A percentile compares a stretch with the other conserved stretches of the same genome.
phyloP scores from a whole-genome alignment of 2,113 vertebrate genomes.

The Macaca nemestrina region DNA sequence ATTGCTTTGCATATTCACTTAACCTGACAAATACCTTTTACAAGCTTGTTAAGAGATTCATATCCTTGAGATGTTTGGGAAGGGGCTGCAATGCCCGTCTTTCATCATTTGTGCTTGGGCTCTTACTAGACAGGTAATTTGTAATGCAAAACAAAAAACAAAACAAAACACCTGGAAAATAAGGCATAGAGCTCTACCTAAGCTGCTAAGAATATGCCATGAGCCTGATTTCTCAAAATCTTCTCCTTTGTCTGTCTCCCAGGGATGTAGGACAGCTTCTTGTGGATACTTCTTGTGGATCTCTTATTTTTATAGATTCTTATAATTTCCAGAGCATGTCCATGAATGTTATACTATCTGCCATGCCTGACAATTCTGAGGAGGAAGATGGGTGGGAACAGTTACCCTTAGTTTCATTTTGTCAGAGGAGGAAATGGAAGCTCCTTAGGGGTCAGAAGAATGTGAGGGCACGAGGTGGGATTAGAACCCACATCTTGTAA shows the following conservation, averaged over 20 bases:
- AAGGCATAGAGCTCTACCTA: neutral
- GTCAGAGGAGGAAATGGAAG: neutral
- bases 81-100: neutral
- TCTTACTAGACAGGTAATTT: neutral
- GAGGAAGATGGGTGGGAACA: neutral
- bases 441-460: neutral
- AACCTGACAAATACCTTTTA: conserved; percentile 9
- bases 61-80: neutral
- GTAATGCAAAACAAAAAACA: neutral
- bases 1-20: neutral
- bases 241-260: neutral
- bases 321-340: neutral
- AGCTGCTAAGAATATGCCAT: neutral
- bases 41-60: neutral
- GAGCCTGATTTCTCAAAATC: neutral
- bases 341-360: neutral
- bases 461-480: no score
- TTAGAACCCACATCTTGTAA: neutral
- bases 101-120: neutral
- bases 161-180: neutral
- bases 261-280: neutral
- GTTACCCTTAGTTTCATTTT: neutral
- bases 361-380: neutral
- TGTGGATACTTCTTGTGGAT: neutral
- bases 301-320: neutral